Conservation (phyloP, 2,888 invertebrate genomes). For the Ceraclea dissimilis region DNA sequence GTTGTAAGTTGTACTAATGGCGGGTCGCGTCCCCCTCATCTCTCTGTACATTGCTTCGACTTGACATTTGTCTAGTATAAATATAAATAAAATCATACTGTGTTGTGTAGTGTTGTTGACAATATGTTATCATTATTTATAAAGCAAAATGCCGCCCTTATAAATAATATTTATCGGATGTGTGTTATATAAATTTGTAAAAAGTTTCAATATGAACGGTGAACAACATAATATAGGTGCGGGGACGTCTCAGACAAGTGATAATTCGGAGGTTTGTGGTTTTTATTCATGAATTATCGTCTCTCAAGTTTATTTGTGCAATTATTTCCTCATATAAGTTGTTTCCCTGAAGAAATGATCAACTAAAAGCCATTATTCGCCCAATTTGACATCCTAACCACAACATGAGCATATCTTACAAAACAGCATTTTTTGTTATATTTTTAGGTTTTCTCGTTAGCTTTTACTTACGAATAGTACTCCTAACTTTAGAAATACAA, state of each 20-base stretch:
- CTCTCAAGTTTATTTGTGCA: too few relatives aligned
- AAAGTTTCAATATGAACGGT: constrained; percentile 41
- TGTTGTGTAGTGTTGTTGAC: not conserved
- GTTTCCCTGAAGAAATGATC: too few relatives aligned
- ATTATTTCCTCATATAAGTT: too few relatives aligned
- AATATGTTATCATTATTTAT: not conserved
- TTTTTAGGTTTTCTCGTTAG: too few relatives aligned
- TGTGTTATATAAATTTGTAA: constrained; percentile 26
- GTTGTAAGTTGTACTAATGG: constrained; percentile 52
- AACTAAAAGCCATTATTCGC: too few relatives aligned
- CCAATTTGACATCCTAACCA: too few relatives aligned
- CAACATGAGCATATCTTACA: too few relatives aligned
- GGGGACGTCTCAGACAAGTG: constrained; percentile 52
- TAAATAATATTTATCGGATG: not conserved
- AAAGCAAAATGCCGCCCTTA: not conserved
- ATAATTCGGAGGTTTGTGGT: constrained; percentile 43
- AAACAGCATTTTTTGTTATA: too few relatives aligned
- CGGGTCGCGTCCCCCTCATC: constrained; percentile 62
- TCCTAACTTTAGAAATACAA: too few relatives aligned
- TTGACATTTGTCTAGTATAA: not conserved
- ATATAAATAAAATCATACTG: not conserved
- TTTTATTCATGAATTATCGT: too few relatives aligned
- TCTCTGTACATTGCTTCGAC: constrained; percentile 49
- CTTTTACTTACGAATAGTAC: too few relatives aligned
- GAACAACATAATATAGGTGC: constrained; percentile 51